phyloP scores from a whole-genome alignment of 2,797 vertebrate genomes.

The Meriones psammophilus region DNA sequence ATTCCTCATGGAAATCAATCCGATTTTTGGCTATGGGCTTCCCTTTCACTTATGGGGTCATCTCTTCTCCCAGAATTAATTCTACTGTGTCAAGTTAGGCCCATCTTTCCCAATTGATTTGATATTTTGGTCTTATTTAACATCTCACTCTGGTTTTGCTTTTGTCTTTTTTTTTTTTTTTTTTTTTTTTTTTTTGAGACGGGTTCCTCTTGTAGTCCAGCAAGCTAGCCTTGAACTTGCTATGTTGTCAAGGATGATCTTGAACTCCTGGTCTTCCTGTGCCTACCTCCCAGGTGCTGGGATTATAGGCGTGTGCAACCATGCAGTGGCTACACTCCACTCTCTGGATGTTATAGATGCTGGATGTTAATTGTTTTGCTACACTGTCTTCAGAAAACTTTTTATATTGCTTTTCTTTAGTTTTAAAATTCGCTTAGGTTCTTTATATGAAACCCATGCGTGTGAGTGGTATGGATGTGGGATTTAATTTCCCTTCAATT shows the following conservation, averaged over 20 bases:
- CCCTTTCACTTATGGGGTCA: not conserved
- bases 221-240: not conserved
- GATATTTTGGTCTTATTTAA: not conserved
- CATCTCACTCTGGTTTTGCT: not conserved
- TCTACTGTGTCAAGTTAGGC: constrained; percentile 21
- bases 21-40: not conserved
- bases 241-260: not conserved
- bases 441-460: constrained; percentile 24
- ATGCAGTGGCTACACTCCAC: not conserved
- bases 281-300: not conserved
- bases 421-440: not conserved
- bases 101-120: not conserved
- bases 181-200: not conserved
- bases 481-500: constrained; percentile 24
- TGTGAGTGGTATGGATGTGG: not conserved
- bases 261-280: not conserved
- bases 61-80: not conserved
- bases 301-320: no score
- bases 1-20: not conserved
- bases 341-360: not conserved
- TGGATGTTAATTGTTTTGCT: constrained; percentile 14
- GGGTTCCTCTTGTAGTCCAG: not conserved
- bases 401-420: not conserved
- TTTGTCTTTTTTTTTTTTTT: not conserved
- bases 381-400: not conserved